Evolutionary conservation across 2,797 vertebrate species (phyloP).

Genomic region (Echeneis naucrates): DNA sequence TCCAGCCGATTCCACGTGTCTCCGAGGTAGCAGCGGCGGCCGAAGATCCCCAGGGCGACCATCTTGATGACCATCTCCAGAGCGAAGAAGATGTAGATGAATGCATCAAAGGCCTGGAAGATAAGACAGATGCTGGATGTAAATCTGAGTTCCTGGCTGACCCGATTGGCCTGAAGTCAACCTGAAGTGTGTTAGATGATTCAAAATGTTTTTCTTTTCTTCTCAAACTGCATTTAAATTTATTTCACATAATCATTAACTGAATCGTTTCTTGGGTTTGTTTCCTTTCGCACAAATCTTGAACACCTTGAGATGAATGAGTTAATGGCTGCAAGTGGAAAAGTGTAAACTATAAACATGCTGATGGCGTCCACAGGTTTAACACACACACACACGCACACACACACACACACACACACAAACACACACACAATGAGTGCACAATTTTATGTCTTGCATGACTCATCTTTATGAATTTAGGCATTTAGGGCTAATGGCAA

Average conservation of each 20-base stretch:
- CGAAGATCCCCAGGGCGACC: conserved; percentile 97
- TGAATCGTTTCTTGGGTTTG: not conserved
- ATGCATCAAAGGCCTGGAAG: conserved; percentile 96
- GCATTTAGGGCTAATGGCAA: not conserved
- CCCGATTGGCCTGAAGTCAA: not conserved
- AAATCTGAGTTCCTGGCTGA: too few relatives aligned
- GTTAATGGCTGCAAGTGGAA: not conserved
- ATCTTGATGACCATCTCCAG: conserved; percentile 99
- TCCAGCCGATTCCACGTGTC: conserved; percentile 98
- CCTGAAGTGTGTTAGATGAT: not conserved
- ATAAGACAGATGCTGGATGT: not conserved
- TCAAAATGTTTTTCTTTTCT: not conserved
- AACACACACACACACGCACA: not conserved
- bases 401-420: not conserved
- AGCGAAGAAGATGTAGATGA: conserved; percentile 98
- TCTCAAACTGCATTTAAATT: not conserved
- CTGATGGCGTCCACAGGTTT: not conserved
- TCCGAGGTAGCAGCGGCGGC: conserved; percentile 95
- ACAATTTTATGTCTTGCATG: not conserved
- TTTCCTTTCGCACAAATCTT: not conserved
- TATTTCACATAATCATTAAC: not conserved
- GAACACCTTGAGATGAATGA: not conserved
- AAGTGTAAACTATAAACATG: not conserved
- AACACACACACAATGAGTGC: not conserved
- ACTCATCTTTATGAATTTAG: conserved; percentile 5